A percentile compares a stretch with the other conserved stretches of the same genome.
Conservation (phyloP, 2,888 invertebrate genomes). For the Mesorhabditis spiculigera region DNA sequence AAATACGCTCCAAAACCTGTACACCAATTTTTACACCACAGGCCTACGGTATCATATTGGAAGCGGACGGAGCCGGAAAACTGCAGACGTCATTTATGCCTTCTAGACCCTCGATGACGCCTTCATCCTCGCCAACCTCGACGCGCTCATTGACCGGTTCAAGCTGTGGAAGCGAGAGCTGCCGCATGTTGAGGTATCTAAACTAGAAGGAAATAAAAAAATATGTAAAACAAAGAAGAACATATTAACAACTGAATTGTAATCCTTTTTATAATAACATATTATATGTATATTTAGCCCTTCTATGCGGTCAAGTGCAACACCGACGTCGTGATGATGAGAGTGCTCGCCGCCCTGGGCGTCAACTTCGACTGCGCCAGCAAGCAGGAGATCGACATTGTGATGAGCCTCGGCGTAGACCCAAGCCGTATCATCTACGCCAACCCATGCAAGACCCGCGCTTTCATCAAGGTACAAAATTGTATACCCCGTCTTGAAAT, state of each 20-base stretch:
- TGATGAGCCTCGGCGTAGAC: slow-evolving; percentile 25
- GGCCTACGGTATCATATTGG: no score
- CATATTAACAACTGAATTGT: no score
- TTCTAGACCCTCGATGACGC: slow-evolving; percentile 39
- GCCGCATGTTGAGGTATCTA: slow-evolving; percentile 52
- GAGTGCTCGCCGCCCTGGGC: slow-evolving; percentile 78
- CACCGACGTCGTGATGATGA: slow-evolving; percentile 77
- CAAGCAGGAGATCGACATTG: slow-evolving; percentile 64
- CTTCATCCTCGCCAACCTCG: slow-evolving; percentile 46
- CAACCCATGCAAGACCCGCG: slow-evolving; percentile 56
- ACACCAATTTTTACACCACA: no score
- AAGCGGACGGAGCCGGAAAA: no score
- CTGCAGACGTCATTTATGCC: neutral
- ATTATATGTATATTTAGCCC: slow-evolving; percentile 19
- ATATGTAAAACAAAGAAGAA: neutral
- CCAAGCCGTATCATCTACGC: slow-evolving; percentile 54
- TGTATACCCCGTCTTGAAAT: neutral
- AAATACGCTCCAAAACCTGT: no score
- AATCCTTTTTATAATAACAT: no score
- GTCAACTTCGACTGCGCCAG: slow-evolving; percentile 95
- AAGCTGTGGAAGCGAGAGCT: slow-evolving; percentile 74
- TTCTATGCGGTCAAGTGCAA: slow-evolving; percentile 88
- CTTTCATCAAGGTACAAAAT: slow-evolving; percentile 23
- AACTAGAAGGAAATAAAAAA: neutral
- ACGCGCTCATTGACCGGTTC: slow-evolving; percentile 37